These are phyloP conservation scores for Agonopterix subpropinquella DNA, from an alignment of 2,888 invertebrate species.

Conservation along the genomic window DNA sequence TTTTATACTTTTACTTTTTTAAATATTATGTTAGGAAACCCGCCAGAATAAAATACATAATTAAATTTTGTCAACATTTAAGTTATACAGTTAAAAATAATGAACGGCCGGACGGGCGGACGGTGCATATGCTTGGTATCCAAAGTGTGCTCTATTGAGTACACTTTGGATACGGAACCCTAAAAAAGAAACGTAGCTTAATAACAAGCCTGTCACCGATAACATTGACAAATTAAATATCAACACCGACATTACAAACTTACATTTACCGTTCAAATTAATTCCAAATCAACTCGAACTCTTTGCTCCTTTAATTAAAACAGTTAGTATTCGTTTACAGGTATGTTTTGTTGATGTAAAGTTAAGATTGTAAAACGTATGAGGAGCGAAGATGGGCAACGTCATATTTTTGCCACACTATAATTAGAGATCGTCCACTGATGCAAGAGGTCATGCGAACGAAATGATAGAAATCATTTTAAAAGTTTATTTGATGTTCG, in stretches of 20 bases:
- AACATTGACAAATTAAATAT: conserved; percentile 73
- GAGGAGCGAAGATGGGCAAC: conserved; percentile 37
- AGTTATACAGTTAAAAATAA: too few relatives aligned
- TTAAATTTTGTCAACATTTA: too few relatives aligned
- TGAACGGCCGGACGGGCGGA: too few relatives aligned
- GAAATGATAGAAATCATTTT: conserved; percentile 53
- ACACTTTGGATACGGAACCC: too few relatives aligned
- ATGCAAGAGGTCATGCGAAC: conserved; percentile 66
- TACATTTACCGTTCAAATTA: conserved; percentile 10
- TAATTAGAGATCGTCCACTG: conserved; percentile 62
- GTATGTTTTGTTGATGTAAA: background rate
- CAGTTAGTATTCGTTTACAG: background rate
- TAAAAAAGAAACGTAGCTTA: conserved; percentile 26
- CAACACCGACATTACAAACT: conserved; percentile 28
- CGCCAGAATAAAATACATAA: too few relatives aligned
- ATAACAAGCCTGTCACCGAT: conserved; percentile 62
- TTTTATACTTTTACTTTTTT: too few relatives aligned
- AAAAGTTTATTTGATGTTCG: conserved; percentile 13
- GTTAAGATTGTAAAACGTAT: conserved; percentile 12
- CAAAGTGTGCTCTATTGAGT: too few relatives aligned
- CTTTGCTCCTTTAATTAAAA: background rate
- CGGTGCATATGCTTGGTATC: too few relatives aligned
- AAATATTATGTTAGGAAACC: too few relatives aligned
- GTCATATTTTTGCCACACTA: conserved; percentile 60
- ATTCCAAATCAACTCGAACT: background rate